Evolutionary conservation across 2,797 vertebrate species (phyloP).

Genomic region (Lagorchestes hirsutus): DNA sequence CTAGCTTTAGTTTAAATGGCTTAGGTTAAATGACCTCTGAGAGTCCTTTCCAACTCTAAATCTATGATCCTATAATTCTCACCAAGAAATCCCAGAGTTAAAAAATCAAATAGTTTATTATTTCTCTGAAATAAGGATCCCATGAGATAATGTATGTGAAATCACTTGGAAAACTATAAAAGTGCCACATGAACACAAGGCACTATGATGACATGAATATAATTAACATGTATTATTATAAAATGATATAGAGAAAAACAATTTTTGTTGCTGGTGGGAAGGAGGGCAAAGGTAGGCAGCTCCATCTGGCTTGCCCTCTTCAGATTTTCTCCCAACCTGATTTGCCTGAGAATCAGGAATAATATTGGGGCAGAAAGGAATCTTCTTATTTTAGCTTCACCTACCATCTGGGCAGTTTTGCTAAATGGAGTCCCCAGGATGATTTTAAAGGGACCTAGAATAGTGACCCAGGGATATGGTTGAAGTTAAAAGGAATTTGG

Average conservation of each 20-base stretch:
- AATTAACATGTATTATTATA: not conserved
- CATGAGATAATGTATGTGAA: not conserved
- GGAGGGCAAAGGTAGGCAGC: not conserved
- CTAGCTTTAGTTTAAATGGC: not conserved
- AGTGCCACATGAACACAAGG: not conserved
- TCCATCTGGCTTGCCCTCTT: not conserved
- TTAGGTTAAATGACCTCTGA: not conserved
- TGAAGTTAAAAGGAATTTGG: not conserved
- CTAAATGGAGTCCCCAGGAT: not conserved
- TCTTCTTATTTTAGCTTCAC: not conserved
- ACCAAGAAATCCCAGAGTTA: not conserved
- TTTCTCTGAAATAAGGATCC: not conserved
- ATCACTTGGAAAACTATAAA: not conserved
- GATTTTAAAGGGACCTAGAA: not conserved
- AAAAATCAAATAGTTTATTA: not conserved
- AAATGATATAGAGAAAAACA: not conserved
- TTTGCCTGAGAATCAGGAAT: not conserved
- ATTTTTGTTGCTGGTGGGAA: not conserved
- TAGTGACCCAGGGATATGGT: not conserved
- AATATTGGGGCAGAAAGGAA: not conserved
- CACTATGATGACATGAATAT: not conserved
- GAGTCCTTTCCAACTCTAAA: not conserved
- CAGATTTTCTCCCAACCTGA: not conserved
- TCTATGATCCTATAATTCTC: not conserved
- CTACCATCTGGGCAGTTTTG: not conserved